Base-by-base conservation (phyloP, 2,888 invertebrate species). In the Malacosoma neustria region DNA sequence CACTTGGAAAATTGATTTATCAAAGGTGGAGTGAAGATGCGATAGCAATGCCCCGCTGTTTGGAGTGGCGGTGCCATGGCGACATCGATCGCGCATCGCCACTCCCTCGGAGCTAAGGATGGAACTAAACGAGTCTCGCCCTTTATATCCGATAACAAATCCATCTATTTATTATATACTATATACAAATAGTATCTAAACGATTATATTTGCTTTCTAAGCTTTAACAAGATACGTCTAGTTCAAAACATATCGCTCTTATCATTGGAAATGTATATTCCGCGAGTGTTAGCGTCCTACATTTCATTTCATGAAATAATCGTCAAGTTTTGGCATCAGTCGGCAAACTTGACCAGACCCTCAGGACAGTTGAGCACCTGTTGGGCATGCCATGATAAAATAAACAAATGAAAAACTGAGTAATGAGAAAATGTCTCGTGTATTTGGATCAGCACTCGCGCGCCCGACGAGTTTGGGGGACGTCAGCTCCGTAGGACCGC, bases 351-450 rank as follows among this genome's bases (percentile, higher is more conserved):
- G n/a, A n/a, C n/a, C n/a, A n/a, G n/a, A n/a, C 6, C 22, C 22
- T 22, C 22, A 3, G 7, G 22, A 3, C 22, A 5, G 5, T 22
- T 22, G 22, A 5, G 9, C 22, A 22, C 22, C 9, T 9, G 22
- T 22, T 9, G 22, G 9, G 22, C 42, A 35, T 22, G 22, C 9
- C 9, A 22, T 22, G 2, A 22, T 22, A 13, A 32, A 32, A 5
- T 12, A 13, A 13, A 30, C 57, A 80, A 84, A 81, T 77, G 67
- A 81, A 79, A 79, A 75, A 73, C 74, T 53, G 67, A 53, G 57
- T 69, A 74, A 74, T 73, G 75, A 76, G 71, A 76, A 70, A 75
- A 77, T 74, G 66, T 69, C 53, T 70, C 61, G 72, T 80, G 80
- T 80, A 80, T 79, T 80, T 79, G 65, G 62, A 72, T 72, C 67